A percentile compares a stretch with the other conserved stretches of the same genome.
Conservation (phyloP, 2,888 invertebrate genomes). For the Erpobdella octoculata region DNA sequence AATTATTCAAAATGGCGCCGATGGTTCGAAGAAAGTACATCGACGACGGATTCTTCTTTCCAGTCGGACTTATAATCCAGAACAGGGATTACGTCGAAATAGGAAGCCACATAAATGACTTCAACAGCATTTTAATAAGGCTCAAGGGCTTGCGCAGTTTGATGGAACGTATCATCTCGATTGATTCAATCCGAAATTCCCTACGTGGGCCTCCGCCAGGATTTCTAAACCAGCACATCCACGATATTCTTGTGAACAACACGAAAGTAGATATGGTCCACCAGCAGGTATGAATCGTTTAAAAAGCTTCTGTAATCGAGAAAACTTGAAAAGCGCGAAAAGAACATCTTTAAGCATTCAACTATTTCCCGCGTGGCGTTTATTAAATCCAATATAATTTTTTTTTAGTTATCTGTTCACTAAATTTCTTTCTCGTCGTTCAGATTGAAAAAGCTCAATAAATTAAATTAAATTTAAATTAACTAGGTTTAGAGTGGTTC, state of each 20-base stretch:
- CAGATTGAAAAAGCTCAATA: too few relatives aligned
- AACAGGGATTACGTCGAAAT: conserved; percentile 35
- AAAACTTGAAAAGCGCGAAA: too few relatives aligned
- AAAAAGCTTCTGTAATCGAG: not conserved
- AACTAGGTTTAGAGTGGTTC: too few relatives aligned
- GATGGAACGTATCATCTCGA: conserved; percentile 34
- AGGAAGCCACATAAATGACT: conserved; percentile 41
- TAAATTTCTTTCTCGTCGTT: too few relatives aligned
- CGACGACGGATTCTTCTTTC: conserved; percentile 41
- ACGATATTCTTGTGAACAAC: conserved; percentile 34
- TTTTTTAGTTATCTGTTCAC: too few relatives aligned
- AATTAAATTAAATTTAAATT: too few relatives aligned
- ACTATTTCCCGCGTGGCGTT: too few relatives aligned
- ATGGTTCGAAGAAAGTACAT: conserved; percentile 39
- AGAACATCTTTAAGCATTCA: too few relatives aligned
- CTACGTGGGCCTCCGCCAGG: conserved; percentile 36
- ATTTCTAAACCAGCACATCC: conserved; percentile 37
- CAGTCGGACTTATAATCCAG: conserved; percentile 40
- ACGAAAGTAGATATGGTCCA: conserved; percentile 30
- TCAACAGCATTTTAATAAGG: conserved; percentile 38
- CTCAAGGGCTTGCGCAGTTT: conserved; percentile 35
- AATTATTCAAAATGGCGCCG: conserved; percentile 37
- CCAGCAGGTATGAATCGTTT: not conserved
- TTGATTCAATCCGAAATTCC: conserved; percentile 31
- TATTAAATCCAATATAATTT: too few relatives aligned